Evolutionary conservation across 2,888 invertebrate genomes (phyloP), one percentile per base, ranked within the genome.

Genomic region (Penaeus monodon): DNA sequence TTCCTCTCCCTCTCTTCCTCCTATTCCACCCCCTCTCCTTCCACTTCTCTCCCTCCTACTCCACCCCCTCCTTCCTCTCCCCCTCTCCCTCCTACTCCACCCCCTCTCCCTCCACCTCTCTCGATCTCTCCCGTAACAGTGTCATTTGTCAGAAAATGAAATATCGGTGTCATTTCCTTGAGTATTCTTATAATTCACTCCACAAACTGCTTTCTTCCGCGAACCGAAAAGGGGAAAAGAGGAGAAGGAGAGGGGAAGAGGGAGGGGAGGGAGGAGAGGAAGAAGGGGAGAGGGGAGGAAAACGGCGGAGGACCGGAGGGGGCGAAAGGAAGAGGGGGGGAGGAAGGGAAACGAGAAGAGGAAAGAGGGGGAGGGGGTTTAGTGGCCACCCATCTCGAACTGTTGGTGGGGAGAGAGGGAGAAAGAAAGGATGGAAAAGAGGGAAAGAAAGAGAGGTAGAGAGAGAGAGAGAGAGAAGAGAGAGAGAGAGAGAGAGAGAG

Each of bases 121-220:
- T 17, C 78, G 63, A 70, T 85, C 85, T 80, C 70, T 70, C 33
- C 12, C 73, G 80, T 85, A 85, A 85, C 85, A 49, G 85, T 85
- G 85, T 85, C 85, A 85, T 85, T 85, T 85, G 85, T 85, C 85
- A 80, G 85, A 73, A 80, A 44, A 85, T 85, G 85, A 85, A 73
- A 85, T 85, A 85, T 80, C 64, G 85, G 79, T 85, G 79, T 73
- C 85, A 80, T 85, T 85, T 85, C 85, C 85, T 24, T 44, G 64
- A 73, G 80, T 74, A 79, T 80, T 85, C 85, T 80, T 80, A 80
- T 79, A 84, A 84, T 79, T 84, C 84, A 84, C 49, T 49, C 49
- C 49, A 49, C 49, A 49, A 49, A 49, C 49, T 49, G 49, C 49
- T 49, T 49, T 49, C 49, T 49, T 49, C 49, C 49, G 49, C 49